Percentiles rank a stretch among this genome's conserved stretches.
phyloP scores from a whole-genome alignment of 1,140 invertebrate species.

The Rhyacophila brunnea region DNA sequence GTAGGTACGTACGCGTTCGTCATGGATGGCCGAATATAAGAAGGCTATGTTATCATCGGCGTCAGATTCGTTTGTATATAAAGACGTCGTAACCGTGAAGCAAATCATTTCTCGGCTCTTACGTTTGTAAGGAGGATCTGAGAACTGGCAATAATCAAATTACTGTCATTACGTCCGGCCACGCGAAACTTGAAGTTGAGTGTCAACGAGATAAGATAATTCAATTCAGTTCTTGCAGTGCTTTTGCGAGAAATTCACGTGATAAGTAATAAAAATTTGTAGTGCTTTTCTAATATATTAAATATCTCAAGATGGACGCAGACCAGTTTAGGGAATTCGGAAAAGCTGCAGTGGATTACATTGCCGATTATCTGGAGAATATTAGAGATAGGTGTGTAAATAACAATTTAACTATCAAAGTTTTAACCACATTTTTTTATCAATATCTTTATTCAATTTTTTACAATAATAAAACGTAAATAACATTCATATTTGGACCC shows the following conservation, averaged over 20 bases:
- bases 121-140: not conserved
- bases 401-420: too few species aligned
- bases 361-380: constrained; percentile 77
- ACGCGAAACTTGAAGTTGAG: too few species aligned
- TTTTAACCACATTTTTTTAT: too few species aligned
- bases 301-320: constrained; percentile 59
- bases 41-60: constrained; percentile 1
- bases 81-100: constrained; percentile 8
- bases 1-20: not conserved
- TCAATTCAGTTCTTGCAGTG: too few species aligned
- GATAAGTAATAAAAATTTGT: too few species aligned
- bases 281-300: not conserved
- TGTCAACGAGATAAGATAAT: too few species aligned
- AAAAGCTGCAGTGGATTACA: constrained; percentile 72
- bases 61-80: constrained; percentile 10
- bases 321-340: constrained; percentile 72
- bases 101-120: not conserved
- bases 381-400: constrained; percentile 61
- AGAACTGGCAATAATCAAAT: too few species aligned
- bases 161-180: too few species aligned
- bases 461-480: too few species aligned
- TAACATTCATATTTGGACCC: too few species aligned
- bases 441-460: too few species aligned
- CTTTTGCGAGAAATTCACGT: too few species aligned
- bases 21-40: constrained; percentile 9